Conservation (phyloP, 1,140 invertebrate genomes). For the Heterodera schachtii region DNA sequence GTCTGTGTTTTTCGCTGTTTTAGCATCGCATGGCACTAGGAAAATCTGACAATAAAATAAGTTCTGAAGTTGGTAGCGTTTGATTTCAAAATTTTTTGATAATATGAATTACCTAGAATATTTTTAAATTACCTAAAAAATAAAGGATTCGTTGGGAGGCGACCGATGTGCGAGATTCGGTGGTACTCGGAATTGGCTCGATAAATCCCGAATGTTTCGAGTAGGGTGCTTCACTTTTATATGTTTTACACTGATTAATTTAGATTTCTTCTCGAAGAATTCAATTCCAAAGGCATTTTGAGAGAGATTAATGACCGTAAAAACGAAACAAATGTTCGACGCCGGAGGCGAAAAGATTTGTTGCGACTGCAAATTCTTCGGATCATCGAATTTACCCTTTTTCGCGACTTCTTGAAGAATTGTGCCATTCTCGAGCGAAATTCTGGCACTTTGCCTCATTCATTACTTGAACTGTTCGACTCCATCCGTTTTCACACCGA, state of each 20-base stretch:
- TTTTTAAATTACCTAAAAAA: constrained; percentile 31
- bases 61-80: too few relatives aligned
- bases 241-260: too few relatives aligned
- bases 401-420: constrained; percentile 71
- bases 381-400: constrained; percentile 57
- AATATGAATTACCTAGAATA: too few relatives aligned
- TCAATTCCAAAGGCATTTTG: constrained; percentile 77
- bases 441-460: constrained; percentile 79
- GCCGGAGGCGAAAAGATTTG: constrained; percentile 81
- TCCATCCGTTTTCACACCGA: constrained; percentile 87
- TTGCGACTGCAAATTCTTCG: constrained; percentile 78
- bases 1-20: background rate
- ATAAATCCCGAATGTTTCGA: constrained; percentile 88
- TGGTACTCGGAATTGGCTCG: constrained; percentile 86
- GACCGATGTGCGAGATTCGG: constrained; percentile 86
- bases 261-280: constrained; percentile 93
- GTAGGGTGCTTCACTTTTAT: too few relatives aligned
- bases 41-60: background rate
- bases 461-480: constrained; percentile 91
- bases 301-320: constrained; percentile 95
- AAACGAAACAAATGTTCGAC: constrained; percentile 88
- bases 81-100: too few relatives aligned
- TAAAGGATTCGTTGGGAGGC: constrained; percentile 75
- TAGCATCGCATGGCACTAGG: too few relatives aligned
- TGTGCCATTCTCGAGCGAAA: constrained; percentile 79